Conservation (phyloP, 2,113 vertebrate species). For the Sinocyclocheilus grahami region DNA sequence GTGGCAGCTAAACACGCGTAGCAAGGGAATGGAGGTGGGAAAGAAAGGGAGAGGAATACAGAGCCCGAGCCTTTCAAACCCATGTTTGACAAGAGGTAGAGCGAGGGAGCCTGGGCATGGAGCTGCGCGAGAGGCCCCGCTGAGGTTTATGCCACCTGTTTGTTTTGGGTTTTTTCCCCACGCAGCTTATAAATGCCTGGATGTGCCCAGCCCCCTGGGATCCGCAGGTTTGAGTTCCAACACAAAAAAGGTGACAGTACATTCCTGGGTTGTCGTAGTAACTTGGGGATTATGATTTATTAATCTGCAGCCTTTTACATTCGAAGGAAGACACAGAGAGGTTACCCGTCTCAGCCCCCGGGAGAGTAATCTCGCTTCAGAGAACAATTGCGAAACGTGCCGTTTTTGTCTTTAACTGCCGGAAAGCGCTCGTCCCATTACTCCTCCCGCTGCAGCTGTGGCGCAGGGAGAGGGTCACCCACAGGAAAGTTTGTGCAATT, state of each 20-base stretch:
- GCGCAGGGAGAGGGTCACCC: constrained; percentile 59
- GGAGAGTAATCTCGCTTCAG: constrained; percentile 73
- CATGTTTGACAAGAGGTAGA: constrained; percentile 69
- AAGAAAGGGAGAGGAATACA: constrained; percentile 65
- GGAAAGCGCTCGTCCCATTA: constrained; percentile 60
- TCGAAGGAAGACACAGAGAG: constrained; percentile 65
- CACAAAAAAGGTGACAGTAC: constrained; percentile 80
- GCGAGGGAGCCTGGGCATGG: constrained; percentile 61
- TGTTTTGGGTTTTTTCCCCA: constrained; percentile 60
- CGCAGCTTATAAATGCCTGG: constrained; percentile 68
- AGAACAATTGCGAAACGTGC: constrained; percentile 73
- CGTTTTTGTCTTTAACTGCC: constrained; percentile 64
- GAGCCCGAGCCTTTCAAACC: constrained; percentile 68
- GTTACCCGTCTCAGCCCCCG: constrained; percentile 64
- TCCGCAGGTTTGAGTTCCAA: constrained; percentile 73
- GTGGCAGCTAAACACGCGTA: constrained; percentile 69
- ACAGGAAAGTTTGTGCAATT: constrained; percentile 58
- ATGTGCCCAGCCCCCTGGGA: constrained; percentile 68
- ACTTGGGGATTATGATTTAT: constrained; percentile 86
- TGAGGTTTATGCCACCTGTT: constrained; percentile 79
- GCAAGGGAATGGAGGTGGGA: constrained; percentile 60
- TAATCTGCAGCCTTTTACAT: constrained; percentile 77
- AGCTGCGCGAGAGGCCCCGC: constrained; percentile 62
- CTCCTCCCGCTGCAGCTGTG: constrained; percentile 56
- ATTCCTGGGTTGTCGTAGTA: constrained; percentile 78